Conservation (phyloP, 2,113 vertebrate genomes). For the Sander vitreus region DNA sequence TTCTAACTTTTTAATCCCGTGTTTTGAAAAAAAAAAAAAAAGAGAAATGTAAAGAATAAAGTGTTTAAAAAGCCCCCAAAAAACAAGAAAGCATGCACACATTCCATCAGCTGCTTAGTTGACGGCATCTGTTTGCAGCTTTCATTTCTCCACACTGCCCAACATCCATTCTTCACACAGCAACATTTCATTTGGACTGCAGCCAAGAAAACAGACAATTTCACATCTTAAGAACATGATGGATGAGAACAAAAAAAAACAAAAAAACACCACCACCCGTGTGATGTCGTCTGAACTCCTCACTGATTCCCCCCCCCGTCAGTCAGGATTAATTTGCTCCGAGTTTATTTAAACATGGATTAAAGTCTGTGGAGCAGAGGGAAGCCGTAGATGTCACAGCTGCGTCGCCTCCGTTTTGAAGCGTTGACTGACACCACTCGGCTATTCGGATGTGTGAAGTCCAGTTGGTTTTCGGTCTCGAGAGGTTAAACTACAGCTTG, state of each 20-base stretch:
- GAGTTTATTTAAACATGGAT: constrained; percentile 40
- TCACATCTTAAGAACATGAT: not conserved
- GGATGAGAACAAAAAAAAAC: not conserved
- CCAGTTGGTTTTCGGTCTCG: constrained; percentile 13
- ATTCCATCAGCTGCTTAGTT: not conserved
- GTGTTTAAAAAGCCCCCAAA: too few relatives aligned
- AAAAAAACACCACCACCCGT: not conserved
- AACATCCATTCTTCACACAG: not conserved
- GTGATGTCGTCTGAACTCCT: constrained; percentile 16
- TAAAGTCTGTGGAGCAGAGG: constrained; percentile 9
- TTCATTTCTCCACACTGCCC: not conserved
- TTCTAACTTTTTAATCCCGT: too few relatives aligned
- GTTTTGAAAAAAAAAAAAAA: too few relatives aligned
- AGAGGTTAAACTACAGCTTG: not conserved
- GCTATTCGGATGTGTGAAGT: not conserved
- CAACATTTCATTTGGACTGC: constrained; percentile 4
- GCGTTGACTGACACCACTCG: constrained; percentile 21
- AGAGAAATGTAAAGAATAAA: too few relatives aligned
- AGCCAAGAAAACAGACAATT: constrained; percentile 18
- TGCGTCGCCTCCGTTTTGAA: constrained; percentile 39
- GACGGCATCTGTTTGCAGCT: too few relatives aligned
- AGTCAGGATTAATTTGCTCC: constrained; percentile 47
- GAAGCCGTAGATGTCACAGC: constrained; percentile 30
- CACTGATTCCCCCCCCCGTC: constrained; percentile 30
- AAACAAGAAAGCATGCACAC: not conserved